These are phyloP conservation scores for Scolopax bukidnonensis DNA, from an alignment of 2,797 vertebrate genomes.

Conservation along the genomic window DNA sequence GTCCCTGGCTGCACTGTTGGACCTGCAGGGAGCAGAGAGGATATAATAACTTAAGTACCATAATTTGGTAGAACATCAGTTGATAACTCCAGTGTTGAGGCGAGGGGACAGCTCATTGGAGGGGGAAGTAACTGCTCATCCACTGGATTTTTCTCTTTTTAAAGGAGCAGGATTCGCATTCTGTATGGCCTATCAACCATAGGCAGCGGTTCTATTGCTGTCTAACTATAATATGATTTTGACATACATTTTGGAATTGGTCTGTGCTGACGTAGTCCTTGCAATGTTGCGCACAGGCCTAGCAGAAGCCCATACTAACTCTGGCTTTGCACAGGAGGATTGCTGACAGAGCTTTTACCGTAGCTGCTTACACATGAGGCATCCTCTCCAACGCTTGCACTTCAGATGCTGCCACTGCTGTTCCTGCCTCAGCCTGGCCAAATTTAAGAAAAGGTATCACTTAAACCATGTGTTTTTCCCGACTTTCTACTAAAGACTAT, in stretches of 20 bases:
- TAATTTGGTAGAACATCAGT: neutral
- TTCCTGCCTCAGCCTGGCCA: neutral
- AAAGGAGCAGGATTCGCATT: neutral
- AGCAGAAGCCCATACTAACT: neutral
- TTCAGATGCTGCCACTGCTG: neutral
- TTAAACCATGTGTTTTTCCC: neutral
- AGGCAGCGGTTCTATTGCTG: neutral
- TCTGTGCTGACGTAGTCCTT: neutral
- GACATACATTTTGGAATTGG: neutral
- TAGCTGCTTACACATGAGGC: neutral
- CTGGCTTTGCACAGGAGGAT: neutral
- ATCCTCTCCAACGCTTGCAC: neutral
- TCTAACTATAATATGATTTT: neutral
- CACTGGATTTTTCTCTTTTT: neutral
- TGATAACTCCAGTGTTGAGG: neutral
- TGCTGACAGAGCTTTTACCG: neutral
- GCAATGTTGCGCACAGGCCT: neutral
- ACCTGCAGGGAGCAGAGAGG: neutral
- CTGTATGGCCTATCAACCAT: neutral
- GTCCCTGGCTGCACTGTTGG: neutral
- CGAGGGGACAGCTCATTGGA: neutral
- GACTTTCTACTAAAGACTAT: neutral
- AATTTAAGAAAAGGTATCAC: neutral
- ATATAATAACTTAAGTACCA: neutral
- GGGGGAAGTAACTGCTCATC: neutral